Conservation (phyloP, 1,140 invertebrate species). For the Caenorhabditis inopinata region DNA sequence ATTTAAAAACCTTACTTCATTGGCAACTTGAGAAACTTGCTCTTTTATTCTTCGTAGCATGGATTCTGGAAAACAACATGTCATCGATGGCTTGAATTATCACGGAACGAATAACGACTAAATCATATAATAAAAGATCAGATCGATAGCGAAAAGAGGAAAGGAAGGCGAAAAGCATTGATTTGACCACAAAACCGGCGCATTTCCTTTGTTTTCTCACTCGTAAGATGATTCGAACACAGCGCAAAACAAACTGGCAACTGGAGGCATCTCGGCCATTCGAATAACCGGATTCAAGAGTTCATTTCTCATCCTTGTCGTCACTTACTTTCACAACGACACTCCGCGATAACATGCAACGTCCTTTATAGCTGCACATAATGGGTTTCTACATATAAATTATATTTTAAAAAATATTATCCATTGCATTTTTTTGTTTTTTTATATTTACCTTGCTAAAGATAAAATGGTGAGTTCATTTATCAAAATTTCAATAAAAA, state of each 20-base stretch:
- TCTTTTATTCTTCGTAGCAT: conserved; percentile 39
- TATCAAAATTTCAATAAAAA: not conserved
- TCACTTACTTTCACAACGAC: not conserved
- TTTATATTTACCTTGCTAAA: no score
- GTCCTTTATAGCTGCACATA: no score
- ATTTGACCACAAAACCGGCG: conserved; percentile 13
- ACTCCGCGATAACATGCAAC: not conserved
- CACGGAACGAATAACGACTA: not conserved
- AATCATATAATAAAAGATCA: not conserved
- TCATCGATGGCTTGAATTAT: not conserved
- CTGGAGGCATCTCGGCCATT: not conserved
- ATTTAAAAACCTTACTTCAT: conserved; percentile 20
- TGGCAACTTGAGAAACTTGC: conserved; percentile 37
- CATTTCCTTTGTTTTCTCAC: not conserved
- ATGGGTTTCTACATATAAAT: no score
- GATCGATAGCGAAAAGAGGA: not conserved
- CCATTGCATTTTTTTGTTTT: no score
- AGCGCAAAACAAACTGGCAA: conserved; percentile 23
- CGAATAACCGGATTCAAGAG: not conserved
- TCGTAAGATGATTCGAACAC: conserved; percentile 14
- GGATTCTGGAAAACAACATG: conserved; percentile 24
- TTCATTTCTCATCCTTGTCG: not conserved
- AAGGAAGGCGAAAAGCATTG: conserved; percentile 16
- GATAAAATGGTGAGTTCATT: conserved; percentile 16
- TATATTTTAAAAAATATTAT: no score